Conservation (phyloP, 2,888 invertebrate species). For the Volucella inanis region DNA sequence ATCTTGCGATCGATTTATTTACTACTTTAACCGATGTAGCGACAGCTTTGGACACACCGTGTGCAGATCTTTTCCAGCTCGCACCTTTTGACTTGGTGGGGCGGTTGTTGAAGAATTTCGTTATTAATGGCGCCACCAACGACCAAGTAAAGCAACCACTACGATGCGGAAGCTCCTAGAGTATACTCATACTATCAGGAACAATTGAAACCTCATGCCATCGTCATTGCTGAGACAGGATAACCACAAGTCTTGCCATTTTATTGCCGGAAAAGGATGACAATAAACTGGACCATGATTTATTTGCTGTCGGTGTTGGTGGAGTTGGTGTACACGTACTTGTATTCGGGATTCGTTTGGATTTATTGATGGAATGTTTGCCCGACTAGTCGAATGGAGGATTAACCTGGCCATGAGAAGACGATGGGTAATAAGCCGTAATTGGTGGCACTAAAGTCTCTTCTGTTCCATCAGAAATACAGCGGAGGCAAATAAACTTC, state of each 20-base stretch:
- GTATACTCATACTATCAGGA: constrained; percentile 41
- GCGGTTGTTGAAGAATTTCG: constrained; percentile 34
- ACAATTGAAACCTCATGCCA: constrained; percentile 73
- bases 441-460: no score
- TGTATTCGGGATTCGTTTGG: constrained; percentile 8
- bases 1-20: constrained; percentile 71
- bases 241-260: constrained; percentile 70
- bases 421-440: no score
- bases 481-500: no score
- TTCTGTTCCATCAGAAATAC: no score
- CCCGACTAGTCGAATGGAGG: neutral
- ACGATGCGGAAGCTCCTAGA: constrained; percentile 48
- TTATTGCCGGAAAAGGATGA: constrained; percentile 74
- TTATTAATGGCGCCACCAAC: constrained; percentile 73
- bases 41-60: constrained; percentile 69
- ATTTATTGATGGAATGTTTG: constrained; percentile 39
- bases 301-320: constrained; percentile 43
- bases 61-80: constrained; percentile 41
- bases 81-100: constrained; percentile 53
- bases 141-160: constrained; percentile 48
- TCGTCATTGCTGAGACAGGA: constrained; percentile 57
- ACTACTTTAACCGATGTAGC: constrained; percentile 66
- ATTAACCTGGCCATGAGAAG: neutral
- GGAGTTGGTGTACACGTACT: neutral
- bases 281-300: constrained; percentile 71